Conservation (phyloP, 2,113 vertebrate genomes). For the Lasiurus cinereus region DNA sequence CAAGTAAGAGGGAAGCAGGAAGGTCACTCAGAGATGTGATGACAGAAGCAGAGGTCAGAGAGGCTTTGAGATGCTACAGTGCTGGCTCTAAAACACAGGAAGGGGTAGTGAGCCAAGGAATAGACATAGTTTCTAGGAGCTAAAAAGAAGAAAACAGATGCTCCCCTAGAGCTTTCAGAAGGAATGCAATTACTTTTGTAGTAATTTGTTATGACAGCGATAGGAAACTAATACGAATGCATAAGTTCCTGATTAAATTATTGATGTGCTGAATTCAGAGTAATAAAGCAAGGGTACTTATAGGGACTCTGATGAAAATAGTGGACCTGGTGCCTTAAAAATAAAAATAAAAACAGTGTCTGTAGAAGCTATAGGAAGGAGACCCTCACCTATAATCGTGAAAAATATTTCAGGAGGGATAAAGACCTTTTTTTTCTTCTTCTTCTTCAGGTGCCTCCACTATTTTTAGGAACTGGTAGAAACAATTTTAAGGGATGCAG, state of each 20-base stretch:
- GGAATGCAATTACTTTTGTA: neutral
- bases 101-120: neutral
- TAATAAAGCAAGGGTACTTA: neutral
- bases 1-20: neutral
- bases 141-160: neutral
- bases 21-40: neutral
- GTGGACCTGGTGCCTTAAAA: too few relatives aligned
- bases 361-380: neutral
- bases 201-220: neutral
- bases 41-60: neutral
- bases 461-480: neutral
- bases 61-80: neutral
- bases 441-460: neutral
- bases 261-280: conserved; percentile 19
- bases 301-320: neutral
- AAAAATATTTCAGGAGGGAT: neutral
- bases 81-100: neutral
- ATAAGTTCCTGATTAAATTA: neutral
- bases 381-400: neutral
- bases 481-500: neutral
- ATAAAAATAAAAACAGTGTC: neutral
- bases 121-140: neutral
- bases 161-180: neutral
- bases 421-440: neutral
- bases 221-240: neutral